phyloP scores from a whole-genome alignment of 1,140 invertebrate species.

The Drosophila miranda region DNA sequence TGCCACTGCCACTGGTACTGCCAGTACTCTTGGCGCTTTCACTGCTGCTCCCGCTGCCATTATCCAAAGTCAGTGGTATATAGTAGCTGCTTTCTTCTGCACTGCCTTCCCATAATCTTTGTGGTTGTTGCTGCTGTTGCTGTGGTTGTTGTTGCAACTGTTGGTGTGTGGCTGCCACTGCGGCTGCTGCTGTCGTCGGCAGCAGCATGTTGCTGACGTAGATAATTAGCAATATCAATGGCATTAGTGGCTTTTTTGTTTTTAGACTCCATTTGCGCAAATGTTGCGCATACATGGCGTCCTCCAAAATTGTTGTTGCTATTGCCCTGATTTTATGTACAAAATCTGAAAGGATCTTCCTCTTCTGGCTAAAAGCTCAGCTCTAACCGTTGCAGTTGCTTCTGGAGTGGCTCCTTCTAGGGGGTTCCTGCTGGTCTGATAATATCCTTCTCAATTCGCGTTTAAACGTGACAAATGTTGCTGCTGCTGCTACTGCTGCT shows the following conservation, averaged over 20 bases:
- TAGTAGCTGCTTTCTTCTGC: slow-evolving; percentile 70
- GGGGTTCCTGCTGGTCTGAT: no score
- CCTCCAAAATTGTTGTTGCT: slow-evolving; percentile 75
- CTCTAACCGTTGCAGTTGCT: slow-evolving; percentile 34
- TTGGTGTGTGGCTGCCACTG: slow-evolving; percentile 38
- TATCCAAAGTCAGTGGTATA: slow-evolving; percentile 66
- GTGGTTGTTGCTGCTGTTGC: slow-evolving; percentile 38
- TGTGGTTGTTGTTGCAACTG: slow-evolving; percentile 42
- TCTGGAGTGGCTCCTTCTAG: slow-evolving; percentile 24
- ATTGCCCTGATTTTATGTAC: slow-evolving; percentile 76
- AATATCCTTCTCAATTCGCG: background rate
- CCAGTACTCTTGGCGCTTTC: slow-evolving; percentile 11
- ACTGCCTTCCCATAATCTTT: slow-evolving; percentile 59
- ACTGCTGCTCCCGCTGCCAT: slow-evolving; percentile 55
- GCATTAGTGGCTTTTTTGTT: slow-evolving; percentile 82
- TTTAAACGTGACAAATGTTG: slow-evolving; percentile 65
- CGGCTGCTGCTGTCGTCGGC: slow-evolving; percentile 62
- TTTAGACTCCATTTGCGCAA: slow-evolving; percentile 83
- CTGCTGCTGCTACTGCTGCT: slow-evolving; percentile 15
- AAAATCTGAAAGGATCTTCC: slow-evolving; percentile 35
- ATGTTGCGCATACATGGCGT: slow-evolving; percentile 83
- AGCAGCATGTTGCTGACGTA: slow-evolving; percentile 78
- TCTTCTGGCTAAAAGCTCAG: slow-evolving; percentile 18
- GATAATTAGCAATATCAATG: slow-evolving; percentile 76
- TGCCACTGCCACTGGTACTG: slow-evolving; percentile 22